Evolutionary conservation across 2,888 invertebrate genomes (phyloP).

Genomic region (Lysandra bellargus): DNA sequence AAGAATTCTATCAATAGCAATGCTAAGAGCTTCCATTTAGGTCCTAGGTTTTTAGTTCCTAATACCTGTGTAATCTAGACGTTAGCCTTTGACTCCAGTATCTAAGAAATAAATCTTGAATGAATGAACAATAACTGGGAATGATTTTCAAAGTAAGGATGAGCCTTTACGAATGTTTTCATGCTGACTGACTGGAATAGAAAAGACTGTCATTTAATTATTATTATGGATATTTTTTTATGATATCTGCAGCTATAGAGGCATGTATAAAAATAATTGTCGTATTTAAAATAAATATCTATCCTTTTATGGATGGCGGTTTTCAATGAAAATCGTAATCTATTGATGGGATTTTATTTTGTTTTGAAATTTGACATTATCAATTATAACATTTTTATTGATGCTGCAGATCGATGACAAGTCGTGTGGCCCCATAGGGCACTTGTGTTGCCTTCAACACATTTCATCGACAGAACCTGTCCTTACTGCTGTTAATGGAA

Average conservation of each 20-base stretch:
- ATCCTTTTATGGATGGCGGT: too few species aligned
- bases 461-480: not conserved
- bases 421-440: not conserved
- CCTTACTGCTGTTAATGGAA: not conserved
- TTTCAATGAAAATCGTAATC: too few species aligned
- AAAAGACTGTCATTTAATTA: too few species aligned
- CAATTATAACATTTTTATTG: too few species aligned
- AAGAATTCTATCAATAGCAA: not conserved
- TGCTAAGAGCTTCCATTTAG: not conserved
- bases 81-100: constrained; percentile 15
- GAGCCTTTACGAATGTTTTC: not conserved
- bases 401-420: too few species aligned
- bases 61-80: constrained; percentile 18
- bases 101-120: not conserved
- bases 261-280: too few species aligned
- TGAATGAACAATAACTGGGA: not conserved
- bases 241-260: too few species aligned
- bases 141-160: not conserved
- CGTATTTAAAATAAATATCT: too few species aligned
- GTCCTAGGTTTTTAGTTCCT: not conserved
- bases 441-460: not conserved
- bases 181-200: not conserved
- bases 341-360: too few species aligned
- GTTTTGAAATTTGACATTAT: too few species aligned
- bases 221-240: too few species aligned